phyloP scores from a whole-genome alignment of 2,888 invertebrate species.

The Coleophora deauratella region DNA sequence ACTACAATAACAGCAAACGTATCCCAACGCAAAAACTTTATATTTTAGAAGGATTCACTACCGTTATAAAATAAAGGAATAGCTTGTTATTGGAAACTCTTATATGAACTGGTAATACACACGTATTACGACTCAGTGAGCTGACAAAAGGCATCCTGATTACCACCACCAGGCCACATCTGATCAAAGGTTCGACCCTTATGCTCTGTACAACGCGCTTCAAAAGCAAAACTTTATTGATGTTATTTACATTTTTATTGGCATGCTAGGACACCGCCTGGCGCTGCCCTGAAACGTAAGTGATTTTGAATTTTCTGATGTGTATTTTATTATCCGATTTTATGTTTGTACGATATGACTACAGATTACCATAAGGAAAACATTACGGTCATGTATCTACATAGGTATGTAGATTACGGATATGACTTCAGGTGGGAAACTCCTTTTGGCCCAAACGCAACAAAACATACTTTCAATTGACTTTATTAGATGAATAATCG shows the following conservation, averaged over 20 bases:
- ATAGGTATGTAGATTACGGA: no score
- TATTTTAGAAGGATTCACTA: no score
- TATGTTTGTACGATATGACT: slow-evolving; percentile 65
- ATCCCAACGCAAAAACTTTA: no score
- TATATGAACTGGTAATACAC: no score
- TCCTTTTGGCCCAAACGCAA: no score
- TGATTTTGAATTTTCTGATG: slow-evolving; percentile 74
- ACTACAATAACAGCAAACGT: no score
- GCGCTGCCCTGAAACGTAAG: slow-evolving; percentile 64
- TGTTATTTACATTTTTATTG: slow-evolving; percentile 72
- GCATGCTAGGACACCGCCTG: slow-evolving; percentile 65
- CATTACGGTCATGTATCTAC: slow-evolving; percentile 48
- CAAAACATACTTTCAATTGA: no score
- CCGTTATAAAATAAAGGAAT: no score
- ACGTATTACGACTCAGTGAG: slow-evolving; percentile 19
- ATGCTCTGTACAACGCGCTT: slow-evolving; percentile 38
- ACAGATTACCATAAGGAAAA: slow-evolving; percentile 56
- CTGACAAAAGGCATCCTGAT: slow-evolving; percentile 46
- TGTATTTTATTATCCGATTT: slow-evolving; percentile 72
- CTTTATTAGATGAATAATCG: no score
- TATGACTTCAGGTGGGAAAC: no score
- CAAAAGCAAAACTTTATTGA: slow-evolving; percentile 71
- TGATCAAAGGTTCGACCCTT: slow-evolving; percentile 53
- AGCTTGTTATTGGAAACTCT: no score
- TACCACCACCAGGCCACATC: slow-evolving; percentile 32